Evolutionary conservation across 1,140 invertebrate genomes (phyloP).

Genomic region (Adelges cooleyi): DNA sequence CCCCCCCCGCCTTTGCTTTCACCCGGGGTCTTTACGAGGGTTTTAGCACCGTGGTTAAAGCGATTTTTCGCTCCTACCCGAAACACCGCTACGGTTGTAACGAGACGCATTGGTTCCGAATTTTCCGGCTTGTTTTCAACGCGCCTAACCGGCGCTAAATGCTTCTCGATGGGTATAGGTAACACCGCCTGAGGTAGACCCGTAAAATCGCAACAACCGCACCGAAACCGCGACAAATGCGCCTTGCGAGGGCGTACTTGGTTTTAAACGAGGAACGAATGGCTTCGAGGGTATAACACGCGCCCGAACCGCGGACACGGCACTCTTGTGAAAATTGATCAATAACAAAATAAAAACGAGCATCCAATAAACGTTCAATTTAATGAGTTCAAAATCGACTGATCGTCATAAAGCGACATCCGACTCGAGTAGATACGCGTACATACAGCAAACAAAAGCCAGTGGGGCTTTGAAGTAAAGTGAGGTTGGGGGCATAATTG

Average conservation of each 20-base stretch:
- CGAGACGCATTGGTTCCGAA: not conserved
- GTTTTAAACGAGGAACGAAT: constrained; percentile 14
- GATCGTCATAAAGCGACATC: no score
- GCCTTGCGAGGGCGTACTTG: not conserved
- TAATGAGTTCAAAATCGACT: no score
- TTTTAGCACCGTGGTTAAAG: constrained; percentile 8
- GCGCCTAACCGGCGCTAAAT: constrained; percentile 7
- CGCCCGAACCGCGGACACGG: not conserved
- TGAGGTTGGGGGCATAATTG: no score
- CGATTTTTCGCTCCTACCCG: not conserved
- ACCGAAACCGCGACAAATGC: not conserved
- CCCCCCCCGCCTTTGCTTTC: not conserved
- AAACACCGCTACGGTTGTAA: not conserved
- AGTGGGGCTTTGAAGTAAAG: no score
- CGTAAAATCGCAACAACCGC: not conserved
- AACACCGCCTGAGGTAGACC: not conserved
- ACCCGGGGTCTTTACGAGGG: not conserved
- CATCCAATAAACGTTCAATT: no score
- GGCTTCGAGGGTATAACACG: not conserved
- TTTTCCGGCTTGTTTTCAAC: constrained; percentile 23
- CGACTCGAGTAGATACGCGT: no score
- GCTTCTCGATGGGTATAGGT: constrained; percentile 12
- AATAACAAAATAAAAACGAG: no score
- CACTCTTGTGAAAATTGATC: not conserved
- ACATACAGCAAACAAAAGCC: no score